Percentiles rank a stretch among this genome's conserved stretches.
phyloP scores from a whole-genome alignment of 2,888 invertebrate species.

The Iphiclides podalirius region DNA sequence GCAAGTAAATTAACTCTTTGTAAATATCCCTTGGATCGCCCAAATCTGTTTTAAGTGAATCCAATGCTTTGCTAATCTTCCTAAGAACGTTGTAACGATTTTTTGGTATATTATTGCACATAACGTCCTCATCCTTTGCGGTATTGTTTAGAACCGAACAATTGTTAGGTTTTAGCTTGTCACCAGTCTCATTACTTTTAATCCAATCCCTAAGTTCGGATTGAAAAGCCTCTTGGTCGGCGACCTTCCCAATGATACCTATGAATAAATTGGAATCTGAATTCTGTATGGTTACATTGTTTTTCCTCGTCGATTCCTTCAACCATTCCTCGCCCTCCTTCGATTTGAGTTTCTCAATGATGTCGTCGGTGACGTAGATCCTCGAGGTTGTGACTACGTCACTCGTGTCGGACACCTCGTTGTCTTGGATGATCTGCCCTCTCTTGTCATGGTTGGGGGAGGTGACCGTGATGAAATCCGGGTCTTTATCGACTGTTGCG shows the following conservation, averaged over 20 bases:
- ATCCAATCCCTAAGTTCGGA: conserved; percentile 64
- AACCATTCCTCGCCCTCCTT: conserved; percentile 72
- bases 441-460: conserved; percentile 58
- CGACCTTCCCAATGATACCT: conserved; percentile 69
- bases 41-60: conserved; percentile 59
- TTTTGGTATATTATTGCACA: conserved; percentile 50
- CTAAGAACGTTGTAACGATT: conserved; percentile 52
- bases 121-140: conserved; percentile 13
- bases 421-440: conserved; percentile 69
- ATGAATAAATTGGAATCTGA: conserved; percentile 58
- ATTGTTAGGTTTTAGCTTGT: conserved; percentile 27
- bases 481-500: conserved; percentile 38
- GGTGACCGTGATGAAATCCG: conserved; percentile 50
- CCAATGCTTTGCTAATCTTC: conserved; percentile 52
- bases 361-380: conserved; percentile 70
- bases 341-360: conserved; percentile 66
- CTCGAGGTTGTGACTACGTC: conserved; percentile 64
- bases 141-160: conserved; percentile 26
- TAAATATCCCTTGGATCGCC: conserved; percentile 74
- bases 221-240: conserved; percentile 76
- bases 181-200: conserved; percentile 30
- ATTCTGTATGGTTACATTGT: conserved; percentile 56
- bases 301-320: conserved; percentile 46
- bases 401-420: conserved; percentile 69
- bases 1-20: conserved; percentile 61